Percentiles rank a stretch among this genome's conserved stretches.
Conservation (phyloP, 2,888 invertebrate genomes). For the Drosophila incognita region DNA sequence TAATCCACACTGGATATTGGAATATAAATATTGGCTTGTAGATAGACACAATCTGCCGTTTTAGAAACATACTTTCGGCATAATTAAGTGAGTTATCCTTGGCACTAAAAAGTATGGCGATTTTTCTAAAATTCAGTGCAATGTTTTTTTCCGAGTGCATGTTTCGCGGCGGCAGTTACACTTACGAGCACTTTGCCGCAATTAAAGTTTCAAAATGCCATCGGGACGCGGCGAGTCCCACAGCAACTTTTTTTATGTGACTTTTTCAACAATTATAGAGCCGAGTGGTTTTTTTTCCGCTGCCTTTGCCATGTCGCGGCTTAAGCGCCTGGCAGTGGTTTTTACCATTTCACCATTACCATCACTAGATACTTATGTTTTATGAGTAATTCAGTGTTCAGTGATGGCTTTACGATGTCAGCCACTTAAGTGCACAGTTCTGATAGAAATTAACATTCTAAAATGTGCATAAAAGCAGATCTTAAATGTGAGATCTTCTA, state of each 20-base stretch:
- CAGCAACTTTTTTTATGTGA: constrained; percentile 47
- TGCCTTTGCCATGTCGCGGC: constrained; percentile 36
- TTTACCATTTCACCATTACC: constrained; percentile 12
- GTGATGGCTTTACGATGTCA: constrained; percentile 17
- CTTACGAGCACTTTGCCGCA: constrained; percentile 55
- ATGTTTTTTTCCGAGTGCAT: neutral
- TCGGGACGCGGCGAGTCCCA: constrained; percentile 41
- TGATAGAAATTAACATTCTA: neutral
- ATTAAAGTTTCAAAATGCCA: constrained; percentile 65
- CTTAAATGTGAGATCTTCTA: neutral
- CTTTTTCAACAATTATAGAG: constrained; percentile 61
- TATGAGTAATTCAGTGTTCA: constrained; percentile 14
- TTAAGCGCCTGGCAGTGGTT: constrained; percentile 25
- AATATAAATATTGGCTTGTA: neutral
- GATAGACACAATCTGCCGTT: neutral
- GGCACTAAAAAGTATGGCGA: neutral
- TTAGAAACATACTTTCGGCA: neutral
- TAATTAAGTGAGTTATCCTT: neutral
- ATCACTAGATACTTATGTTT: constrained; percentile 29
- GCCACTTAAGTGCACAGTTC: constrained; percentile 13
- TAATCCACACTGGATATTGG: neutral
- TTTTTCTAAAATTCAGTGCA: neutral
- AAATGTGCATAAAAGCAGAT: neutral
- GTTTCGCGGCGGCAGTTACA: constrained; percentile 25
- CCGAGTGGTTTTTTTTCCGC: constrained; percentile 7